A percentile compares a stretch with the other conserved stretches of the same genome.
Conservation (phyloP, 1,140 invertebrate species). For the Elysia chlorotica region DNA sequence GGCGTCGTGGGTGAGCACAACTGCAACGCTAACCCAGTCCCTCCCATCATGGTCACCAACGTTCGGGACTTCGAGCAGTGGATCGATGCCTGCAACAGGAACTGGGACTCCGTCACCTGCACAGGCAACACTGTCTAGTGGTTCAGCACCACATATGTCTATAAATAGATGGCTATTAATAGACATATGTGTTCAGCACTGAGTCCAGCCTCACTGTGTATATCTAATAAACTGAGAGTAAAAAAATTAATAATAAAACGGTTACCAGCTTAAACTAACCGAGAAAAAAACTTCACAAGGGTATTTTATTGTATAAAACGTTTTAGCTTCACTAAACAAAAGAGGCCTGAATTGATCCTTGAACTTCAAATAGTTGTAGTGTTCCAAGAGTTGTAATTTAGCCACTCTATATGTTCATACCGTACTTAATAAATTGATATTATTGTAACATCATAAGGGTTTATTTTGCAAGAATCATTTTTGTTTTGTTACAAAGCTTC, state of each 20-base stretch:
- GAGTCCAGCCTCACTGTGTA: neutral
- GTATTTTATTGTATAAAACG: neutral
- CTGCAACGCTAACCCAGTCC: neutral
- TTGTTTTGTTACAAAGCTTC: neutral
- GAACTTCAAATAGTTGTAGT: too few species aligned
- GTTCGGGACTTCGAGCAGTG: neutral
- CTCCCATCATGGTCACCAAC: slow-evolving; percentile 1
- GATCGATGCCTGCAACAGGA: slow-evolving; percentile 13
- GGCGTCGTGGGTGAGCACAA: slow-evolving; percentile 16
- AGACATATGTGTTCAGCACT: neutral
- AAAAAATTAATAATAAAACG: neutral
- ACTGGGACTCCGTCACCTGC: too few species aligned
- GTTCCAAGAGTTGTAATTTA: neutral
- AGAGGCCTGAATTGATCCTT: neutral
- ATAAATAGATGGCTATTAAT: neutral
- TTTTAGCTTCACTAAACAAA: neutral
- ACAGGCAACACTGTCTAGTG: too few species aligned
- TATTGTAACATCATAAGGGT: neutral
- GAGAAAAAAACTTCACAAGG: neutral
- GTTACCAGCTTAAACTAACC: too few species aligned
- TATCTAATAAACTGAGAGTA: neutral
- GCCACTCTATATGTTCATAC: neutral
- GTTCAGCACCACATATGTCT: too few species aligned
- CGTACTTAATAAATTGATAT: neutral
- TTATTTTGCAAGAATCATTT: neutral